These are phyloP conservation scores for Labeo rohita DNA, from an alignment of 2,113 vertebrate species.

Conservation along the genomic window DNA sequence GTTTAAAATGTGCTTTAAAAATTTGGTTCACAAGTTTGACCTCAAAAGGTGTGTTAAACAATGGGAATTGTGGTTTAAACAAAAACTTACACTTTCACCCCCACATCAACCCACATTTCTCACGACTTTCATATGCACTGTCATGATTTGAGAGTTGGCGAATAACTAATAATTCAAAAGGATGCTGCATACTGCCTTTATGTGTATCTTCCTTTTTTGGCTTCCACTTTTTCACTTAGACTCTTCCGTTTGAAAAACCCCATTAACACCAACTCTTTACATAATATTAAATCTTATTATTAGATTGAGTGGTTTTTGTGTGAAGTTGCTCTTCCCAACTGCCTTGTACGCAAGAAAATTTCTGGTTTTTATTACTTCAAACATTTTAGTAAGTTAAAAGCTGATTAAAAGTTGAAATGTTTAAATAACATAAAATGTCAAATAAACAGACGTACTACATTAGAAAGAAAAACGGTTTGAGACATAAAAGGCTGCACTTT, in stretches of 20 bases:
- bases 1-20: neutral
- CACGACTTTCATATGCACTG: neutral
- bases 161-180: neutral
- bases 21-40: neutral
- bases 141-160: neutral
- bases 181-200: neutral
- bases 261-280: neutral
- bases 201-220: neutral
- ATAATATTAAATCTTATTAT: neutral
- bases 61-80: conserved; percentile 41
- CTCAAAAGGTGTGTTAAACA: neutral
- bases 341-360: neutral
- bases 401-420: neutral
- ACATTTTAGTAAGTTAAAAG: neutral
- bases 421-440: neutral
- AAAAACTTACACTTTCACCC: conserved; percentile 37
- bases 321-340: neutral
- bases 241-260: neutral
- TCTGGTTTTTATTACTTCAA: neutral
- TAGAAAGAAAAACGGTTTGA: neutral
- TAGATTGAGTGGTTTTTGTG: neutral
- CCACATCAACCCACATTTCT: conserved; percentile 31
- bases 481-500: neutral
- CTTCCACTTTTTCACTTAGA: neutral
- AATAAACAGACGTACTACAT: neutral